A percentile compares a stretch with the other conserved stretches of the same genome.
phyloP scores from a whole-genome alignment of 2,113 vertebrate species.

The Aramus guarauna region DNA sequence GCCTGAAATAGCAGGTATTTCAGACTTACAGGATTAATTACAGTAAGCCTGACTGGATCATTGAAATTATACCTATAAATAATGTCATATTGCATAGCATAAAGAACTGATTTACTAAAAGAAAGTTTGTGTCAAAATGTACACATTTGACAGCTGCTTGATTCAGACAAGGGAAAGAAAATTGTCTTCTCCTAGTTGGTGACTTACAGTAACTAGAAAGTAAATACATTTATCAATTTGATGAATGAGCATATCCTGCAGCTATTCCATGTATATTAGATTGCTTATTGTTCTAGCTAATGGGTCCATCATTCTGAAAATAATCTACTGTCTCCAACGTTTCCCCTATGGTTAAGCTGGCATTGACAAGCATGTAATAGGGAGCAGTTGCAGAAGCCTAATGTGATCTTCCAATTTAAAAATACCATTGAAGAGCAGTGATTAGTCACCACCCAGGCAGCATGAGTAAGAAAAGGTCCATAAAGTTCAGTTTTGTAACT shows the following conservation, averaged over 20 bases:
- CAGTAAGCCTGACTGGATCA: not conserved
- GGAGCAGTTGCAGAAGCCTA: not conserved
- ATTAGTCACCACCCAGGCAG: conserved; percentile 30
- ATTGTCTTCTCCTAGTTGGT: not conserved
- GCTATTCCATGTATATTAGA: conserved; percentile 3
- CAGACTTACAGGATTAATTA: not conserved
- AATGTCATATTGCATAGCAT: not conserved
- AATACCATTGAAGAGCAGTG: not conserved
- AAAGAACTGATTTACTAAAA: not conserved
- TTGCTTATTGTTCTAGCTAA: conserved; percentile 48
- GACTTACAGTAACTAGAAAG: conserved; percentile 22
- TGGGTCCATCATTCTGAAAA: conserved; percentile 44
- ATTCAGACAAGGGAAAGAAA: not conserved
- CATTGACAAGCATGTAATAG: not conserved
- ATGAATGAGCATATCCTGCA: conserved; percentile 31
- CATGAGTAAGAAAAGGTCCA: conserved; percentile 10
- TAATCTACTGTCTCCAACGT: conserved; percentile 16
- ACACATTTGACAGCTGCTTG: not conserved
- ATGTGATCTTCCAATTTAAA: conserved; percentile 39
- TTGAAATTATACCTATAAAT: not conserved
- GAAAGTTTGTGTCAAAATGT: not conserved
- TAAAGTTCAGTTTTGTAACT: not conserved
- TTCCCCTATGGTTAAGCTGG: not conserved
- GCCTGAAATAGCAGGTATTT: not conserved
- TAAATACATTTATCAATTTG: conserved; percentile 47